Conservation (phyloP, 2,113 vertebrate species). For the Coreoperca whiteheadi region DNA sequence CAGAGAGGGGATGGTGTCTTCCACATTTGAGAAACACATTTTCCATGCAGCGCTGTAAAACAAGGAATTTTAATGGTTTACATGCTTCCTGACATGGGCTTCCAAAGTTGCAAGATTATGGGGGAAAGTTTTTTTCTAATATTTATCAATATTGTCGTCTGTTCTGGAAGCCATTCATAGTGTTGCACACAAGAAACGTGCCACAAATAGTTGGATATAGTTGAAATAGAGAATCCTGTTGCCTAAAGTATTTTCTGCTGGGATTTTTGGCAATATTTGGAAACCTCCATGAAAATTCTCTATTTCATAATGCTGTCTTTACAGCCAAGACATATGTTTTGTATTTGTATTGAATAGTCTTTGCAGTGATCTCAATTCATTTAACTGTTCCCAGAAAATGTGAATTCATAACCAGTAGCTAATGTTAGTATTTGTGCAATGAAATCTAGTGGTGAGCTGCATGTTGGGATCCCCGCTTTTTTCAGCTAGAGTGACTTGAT, state of each 20-base stretch:
- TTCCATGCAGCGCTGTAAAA: conserved; percentile 33
- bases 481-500: neutral
- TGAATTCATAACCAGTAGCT: neutral
- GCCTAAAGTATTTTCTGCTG: neutral
- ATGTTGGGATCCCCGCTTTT: neutral
- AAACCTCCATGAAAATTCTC: conserved; percentile 4
- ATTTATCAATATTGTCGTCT: too few relatives aligned
- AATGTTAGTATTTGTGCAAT: neutral
- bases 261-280: conserved; percentile 3
- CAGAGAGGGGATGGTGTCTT: conserved; percentile 2
- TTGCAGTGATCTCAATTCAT: neutral
- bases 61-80: conserved; percentile 47
- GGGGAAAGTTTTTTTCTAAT: too few relatives aligned
- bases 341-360: neutral
- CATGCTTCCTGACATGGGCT: too few relatives aligned
- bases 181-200: neutral
- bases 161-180: neutral
- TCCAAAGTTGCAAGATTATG: too few relatives aligned
- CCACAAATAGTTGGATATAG: neutral
- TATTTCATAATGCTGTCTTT: neutral
- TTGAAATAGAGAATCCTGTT: neutral
- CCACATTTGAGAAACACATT: conserved; percentile 74
- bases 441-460: neutral
- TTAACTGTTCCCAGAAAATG: neutral
- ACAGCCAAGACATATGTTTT: conserved; percentile 27